Evolutionary conservation across 2,888 invertebrate genomes (phyloP).

Genomic region (Plusia festucae): DNA sequence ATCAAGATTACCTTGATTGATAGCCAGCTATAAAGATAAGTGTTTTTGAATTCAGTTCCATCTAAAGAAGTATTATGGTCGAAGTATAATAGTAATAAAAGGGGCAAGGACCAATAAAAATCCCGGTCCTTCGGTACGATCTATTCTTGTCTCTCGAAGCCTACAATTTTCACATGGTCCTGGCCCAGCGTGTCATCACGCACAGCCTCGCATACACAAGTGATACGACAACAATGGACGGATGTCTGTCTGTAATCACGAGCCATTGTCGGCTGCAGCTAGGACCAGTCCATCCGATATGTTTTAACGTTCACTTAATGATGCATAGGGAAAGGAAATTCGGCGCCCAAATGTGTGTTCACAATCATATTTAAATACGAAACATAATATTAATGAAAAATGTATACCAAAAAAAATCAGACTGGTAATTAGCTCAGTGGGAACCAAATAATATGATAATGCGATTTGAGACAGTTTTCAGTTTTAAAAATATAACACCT

Average conservation of each 20-base stretch:
- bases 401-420: no score
- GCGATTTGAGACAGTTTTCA: neutral
- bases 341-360: slow-evolving; percentile 38
- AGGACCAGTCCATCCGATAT: slow-evolving; percentile 32
- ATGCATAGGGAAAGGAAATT: slow-evolving; percentile 40
- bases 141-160: neutral
- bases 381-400: no score
- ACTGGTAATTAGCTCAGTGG: no score
- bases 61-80: neutral
- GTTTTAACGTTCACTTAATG: slow-evolving; percentile 32
- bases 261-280: slow-evolving; percentile 52
- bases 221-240: slow-evolving; percentile 71
- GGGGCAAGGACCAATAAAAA: neutral
- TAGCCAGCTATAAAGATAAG: neutral
- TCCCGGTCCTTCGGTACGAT: slow-evolving; percentile 2
- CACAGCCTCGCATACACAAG: slow-evolving; percentile 51
- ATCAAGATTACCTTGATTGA: slow-evolving; percentile 1
- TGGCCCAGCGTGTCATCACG: slow-evolving; percentile 27
- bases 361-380: slow-evolving; percentile 26
- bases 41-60: neutral
- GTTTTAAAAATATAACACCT: neutral
- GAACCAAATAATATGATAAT: no score
- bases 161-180: slow-evolving; percentile 33
- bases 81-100: neutral
- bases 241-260: slow-evolving; percentile 72